A percentile compares a stretch with the other conserved stretches of the same genome.
These are phyloP conservation scores for Apamea epomidion DNA, from an alignment of 2,888 invertebrate species.

Conservation along the genomic window DNA sequence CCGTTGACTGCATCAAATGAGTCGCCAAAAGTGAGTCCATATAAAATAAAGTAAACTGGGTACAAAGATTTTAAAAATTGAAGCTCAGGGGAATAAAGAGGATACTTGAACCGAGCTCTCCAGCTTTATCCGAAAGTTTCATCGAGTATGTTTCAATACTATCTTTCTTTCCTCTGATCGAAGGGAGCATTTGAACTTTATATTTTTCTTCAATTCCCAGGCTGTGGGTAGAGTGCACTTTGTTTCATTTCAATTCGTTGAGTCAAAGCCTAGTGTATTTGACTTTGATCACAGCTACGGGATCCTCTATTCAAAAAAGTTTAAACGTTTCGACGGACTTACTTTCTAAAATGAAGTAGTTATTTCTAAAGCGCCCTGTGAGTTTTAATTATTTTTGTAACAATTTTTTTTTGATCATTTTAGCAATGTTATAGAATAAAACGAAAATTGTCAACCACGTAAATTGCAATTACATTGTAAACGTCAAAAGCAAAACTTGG, in stretches of 20 bases:
- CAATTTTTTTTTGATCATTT: background rate
- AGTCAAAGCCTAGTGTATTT: slow-evolving; percentile 52
- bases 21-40: background rate
- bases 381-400: background rate
- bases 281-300: slow-evolving; percentile 50
- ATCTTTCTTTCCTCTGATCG: slow-evolving; percentile 26
- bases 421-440: background rate
- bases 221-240: slow-evolving; percentile 47
- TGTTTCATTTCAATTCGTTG: slow-evolving; percentile 61
- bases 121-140: slow-evolving; percentile 10
- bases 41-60: background rate
- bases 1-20: background rate
- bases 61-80: background rate
- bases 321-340: slow-evolving; percentile 23
- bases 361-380: background rate
- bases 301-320: slow-evolving; percentile 23
- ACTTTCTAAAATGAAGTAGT: background rate
- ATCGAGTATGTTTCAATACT: slow-evolving; percentile 20
- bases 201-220: slow-evolving; percentile 61
- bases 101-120: slow-evolving; percentile 3
- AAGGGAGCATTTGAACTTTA: slow-evolving; percentile 46
- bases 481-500: slow-evolving; percentile 21
- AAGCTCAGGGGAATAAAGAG: background rate
- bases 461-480: slow-evolving; percentile 35
- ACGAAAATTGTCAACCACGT: slow-evolving; percentile 16